phyloP scores from a whole-genome alignment of 2,113 vertebrate genomes.

The Emydocephalus ijimae region DNA sequence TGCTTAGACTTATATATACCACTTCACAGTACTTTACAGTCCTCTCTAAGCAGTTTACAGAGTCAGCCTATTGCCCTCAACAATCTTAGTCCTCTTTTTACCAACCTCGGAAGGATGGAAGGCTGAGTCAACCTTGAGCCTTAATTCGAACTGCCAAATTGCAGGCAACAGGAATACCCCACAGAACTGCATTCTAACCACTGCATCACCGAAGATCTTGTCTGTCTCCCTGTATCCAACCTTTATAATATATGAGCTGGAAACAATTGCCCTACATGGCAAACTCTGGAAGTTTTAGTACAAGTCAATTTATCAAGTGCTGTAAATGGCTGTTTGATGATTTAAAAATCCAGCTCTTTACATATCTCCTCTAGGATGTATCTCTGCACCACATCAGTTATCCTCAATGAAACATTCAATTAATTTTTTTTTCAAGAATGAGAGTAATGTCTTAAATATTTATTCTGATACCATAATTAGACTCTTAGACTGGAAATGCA shows the following conservation, averaged over 20 bases:
- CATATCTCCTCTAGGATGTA: background rate
- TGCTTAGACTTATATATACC: too few species aligned
- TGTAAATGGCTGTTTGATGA: background rate
- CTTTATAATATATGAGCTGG: background rate
- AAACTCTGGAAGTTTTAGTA: background rate
- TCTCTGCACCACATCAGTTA: background rate
- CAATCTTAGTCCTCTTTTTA: too few species aligned
- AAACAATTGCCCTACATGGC: background rate
- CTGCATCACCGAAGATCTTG: background rate
- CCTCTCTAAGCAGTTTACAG: too few species aligned
- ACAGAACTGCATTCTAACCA: too few species aligned
- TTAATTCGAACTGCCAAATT: too few species aligned
- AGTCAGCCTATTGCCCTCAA: too few species aligned
- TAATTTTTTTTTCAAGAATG: background rate
- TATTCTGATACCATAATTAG: background rate
- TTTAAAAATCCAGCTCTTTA: background rate
- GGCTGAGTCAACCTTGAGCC: too few species aligned
- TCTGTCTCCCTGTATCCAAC: background rate
- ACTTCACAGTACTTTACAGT: too few species aligned
- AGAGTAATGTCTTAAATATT: background rate
- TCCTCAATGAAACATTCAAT: background rate
- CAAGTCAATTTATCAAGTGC: background rate
- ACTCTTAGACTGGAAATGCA: background rate
- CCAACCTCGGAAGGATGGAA: too few species aligned
- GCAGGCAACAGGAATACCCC: too few species aligned